These are phyloP conservation scores for Muntiacus reevesi DNA, from an alignment of 2,113 vertebrate genomes.

Conservation along the genomic window DNA sequence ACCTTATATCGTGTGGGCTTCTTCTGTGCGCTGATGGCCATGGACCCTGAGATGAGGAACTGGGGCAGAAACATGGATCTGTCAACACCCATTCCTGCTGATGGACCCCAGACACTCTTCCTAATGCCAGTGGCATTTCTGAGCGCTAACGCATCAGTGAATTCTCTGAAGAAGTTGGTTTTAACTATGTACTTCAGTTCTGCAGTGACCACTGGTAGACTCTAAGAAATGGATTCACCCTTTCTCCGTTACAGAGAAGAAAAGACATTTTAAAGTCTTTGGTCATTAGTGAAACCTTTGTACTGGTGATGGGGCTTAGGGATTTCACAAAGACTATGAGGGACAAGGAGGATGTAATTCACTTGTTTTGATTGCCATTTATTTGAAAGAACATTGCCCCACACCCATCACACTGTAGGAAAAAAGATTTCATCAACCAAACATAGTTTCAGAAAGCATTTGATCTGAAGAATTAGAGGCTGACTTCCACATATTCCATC, in stretches of 20 bases:
- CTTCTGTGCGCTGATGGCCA: not conserved
- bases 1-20: not conserved
- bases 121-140: not conserved
- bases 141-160: too few species aligned
- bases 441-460: not conserved
- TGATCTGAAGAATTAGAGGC: not conserved
- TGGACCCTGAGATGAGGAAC: constrained; percentile 19
- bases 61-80: constrained; percentile 23
- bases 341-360: not conserved
- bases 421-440: not conserved
- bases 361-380: not conserved
- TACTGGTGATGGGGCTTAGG: not conserved
- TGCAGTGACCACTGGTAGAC: not conserved
- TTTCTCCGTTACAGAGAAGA: not conserved
- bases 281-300: not conserved
- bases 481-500: not conserved
- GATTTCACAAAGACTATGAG: not conserved
- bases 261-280: not conserved
- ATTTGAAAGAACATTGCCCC: not conserved
- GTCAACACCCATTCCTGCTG: not conserved
- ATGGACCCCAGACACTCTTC: not conserved
- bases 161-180: not conserved
- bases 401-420: not conserved
- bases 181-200: not conserved
- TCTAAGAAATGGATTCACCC: not conserved